Evolutionary conservation across 1,140 invertebrate genomes (phyloP).

Genomic region (Sinella curviseta): DNA sequence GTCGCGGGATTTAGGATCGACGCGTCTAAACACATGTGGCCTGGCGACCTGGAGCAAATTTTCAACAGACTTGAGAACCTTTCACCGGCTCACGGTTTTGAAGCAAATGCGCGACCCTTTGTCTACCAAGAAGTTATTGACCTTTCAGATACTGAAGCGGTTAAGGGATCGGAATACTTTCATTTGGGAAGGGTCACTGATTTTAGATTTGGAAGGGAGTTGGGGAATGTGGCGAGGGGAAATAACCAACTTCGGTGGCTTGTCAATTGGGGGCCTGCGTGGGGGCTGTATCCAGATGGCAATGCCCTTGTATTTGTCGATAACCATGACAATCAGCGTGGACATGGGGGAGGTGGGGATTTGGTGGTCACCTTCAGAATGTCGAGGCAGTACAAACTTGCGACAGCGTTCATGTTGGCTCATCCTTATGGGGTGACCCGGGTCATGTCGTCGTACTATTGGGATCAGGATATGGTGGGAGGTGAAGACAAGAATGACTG

Average conservation of each 20-base stretch:
- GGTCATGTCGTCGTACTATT: slow-evolving; percentile 54
- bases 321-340: slow-evolving; percentile 72
- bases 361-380: slow-evolving; percentile 65
- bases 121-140: slow-evolving; percentile 65
- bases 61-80: slow-evolving; percentile 52
- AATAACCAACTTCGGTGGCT: slow-evolving; percentile 30
- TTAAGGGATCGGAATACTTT: slow-evolving; percentile 32
- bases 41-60: slow-evolving; percentile 56
- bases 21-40: slow-evolving; percentile 62
- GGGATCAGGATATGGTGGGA: too few relatives aligned
- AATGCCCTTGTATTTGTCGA: slow-evolving; percentile 58
- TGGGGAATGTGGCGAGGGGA: slow-evolving; percentile 33
- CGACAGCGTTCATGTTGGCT: slow-evolving; percentile 61
- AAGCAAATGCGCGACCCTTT: slow-evolving; percentile 51
- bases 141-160: slow-evolving; percentile 39
- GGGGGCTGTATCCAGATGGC: slow-evolving; percentile 54
- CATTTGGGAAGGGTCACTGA: slow-evolving; percentile 41
- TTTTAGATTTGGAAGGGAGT: slow-evolving; percentile 37
- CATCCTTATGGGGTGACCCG: slow-evolving; percentile 58
- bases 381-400: slow-evolving; percentile 64
- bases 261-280: slow-evolving; percentile 47
- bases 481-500: slow-evolving; percentile 40
- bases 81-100: slow-evolving; percentile 52
- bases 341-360: slow-evolving; percentile 63
- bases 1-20: slow-evolving; percentile 75